Evolutionary conservation across 2,888 invertebrate species (phyloP).

Genomic region (Hoplodrina ambigua): DNA sequence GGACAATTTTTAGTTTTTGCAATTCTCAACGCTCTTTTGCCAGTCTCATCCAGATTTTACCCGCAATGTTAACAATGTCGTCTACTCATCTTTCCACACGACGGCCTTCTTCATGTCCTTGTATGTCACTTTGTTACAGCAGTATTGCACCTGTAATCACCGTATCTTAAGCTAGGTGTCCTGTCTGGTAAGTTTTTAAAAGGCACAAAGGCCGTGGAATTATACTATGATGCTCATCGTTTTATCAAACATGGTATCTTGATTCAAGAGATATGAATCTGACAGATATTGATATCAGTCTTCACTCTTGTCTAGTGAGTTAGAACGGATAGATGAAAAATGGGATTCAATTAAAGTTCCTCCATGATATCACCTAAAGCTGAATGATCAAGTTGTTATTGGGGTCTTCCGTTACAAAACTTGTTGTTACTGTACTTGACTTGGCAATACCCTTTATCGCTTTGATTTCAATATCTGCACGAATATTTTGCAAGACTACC

Average conservation of each 20-base stretch:
- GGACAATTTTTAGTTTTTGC: too few species aligned
- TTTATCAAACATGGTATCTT: neutral
- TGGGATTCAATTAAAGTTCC: neutral
- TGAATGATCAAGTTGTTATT: neutral
- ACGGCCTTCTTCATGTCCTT: too few species aligned
- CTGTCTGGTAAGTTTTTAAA: neutral
- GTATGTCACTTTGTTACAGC: too few species aligned
- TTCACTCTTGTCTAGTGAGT: neutral
- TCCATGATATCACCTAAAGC: neutral
- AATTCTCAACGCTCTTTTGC: too few species aligned
- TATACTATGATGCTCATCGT: neutral
- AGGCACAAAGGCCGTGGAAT: neutral
- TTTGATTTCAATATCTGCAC: neutral
- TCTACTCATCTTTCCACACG: too few species aligned
- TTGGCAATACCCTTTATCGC: neutral
- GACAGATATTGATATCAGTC: constrained; percentile 12
- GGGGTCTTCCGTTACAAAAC: neutral
- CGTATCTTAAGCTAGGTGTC: neutral
- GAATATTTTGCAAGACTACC: neutral
- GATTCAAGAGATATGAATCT: constrained; percentile 1
- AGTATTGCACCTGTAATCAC: too few species aligned
- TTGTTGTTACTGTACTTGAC: neutral
- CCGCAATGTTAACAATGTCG: too few species aligned
- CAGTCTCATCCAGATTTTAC: too few species aligned
- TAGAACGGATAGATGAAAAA: neutral